These are phyloP conservation scores for Myrmophylax atrothorax DNA, from an alignment of 2,113 vertebrate species.

Conservation along the genomic window DNA sequence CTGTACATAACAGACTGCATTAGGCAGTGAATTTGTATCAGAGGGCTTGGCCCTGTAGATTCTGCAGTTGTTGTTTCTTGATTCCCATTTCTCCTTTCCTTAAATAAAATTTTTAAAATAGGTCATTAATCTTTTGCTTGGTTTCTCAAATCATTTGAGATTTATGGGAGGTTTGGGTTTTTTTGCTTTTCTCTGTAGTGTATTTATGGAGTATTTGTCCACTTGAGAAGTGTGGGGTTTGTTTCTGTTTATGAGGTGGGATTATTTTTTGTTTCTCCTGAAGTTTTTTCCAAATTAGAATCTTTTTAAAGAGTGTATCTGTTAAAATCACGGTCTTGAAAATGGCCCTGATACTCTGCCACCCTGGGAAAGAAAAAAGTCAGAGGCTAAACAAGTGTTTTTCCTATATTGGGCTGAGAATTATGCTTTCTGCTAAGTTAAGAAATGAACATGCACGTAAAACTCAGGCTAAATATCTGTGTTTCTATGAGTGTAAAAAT, in stretches of 20 bases:
- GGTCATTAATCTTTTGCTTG: not conserved
- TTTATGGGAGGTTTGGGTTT: not conserved
- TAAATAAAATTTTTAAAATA: constrained; percentile 28
- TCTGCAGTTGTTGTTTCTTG: not conserved
- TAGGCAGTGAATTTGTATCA: not conserved
- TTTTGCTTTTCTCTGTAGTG: not conserved
- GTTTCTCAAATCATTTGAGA: not conserved
- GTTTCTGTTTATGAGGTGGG: not conserved
- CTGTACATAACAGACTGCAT: not conserved
- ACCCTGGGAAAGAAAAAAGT: not conserved
- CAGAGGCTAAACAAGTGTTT: not conserved
- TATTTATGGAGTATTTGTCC: not conserved
- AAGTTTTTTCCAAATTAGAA: not conserved
- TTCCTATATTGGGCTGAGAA: not conserved
- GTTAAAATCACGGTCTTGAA: not conserved
- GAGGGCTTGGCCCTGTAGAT: not conserved
- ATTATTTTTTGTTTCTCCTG: constrained; percentile 10
- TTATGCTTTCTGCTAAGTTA: not conserved
- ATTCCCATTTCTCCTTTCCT: not conserved
- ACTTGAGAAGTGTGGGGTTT: not conserved
- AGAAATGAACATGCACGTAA: not conserved
- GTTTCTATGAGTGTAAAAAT: not conserved
- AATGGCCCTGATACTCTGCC: not conserved
- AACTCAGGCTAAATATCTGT: not conserved
- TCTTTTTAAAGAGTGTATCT: not conserved